Evolutionary conservation across 2,888 invertebrate species (phyloP).

Genomic region (Choreutis nemorana): DNA sequence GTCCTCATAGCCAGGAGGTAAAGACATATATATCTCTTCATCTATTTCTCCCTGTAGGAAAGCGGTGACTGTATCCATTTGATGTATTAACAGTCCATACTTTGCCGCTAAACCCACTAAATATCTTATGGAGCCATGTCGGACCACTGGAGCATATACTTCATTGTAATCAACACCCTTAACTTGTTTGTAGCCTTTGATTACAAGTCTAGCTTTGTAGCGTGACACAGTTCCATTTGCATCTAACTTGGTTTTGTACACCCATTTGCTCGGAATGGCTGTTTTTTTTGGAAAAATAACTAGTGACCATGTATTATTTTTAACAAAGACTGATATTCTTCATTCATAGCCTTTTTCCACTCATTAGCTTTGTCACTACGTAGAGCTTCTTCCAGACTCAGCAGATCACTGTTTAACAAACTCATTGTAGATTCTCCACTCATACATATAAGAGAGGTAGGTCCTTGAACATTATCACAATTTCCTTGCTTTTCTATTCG

Average conservation of each 20-base stretch:
- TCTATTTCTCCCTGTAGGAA: constrained; percentile 17
- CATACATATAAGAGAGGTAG: too few relatives aligned
- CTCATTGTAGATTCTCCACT: too few relatives aligned
- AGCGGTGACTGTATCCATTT: constrained; percentile 15
- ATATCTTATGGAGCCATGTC: constrained; percentile 12
- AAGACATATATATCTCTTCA: constrained; percentile 15
- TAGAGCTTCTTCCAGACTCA: too few relatives aligned
- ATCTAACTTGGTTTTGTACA: constrained; percentile 13
- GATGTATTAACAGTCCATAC: constrained; percentile 10
- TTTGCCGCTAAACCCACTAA: constrained; percentile 13
- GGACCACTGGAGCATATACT: constrained; percentile 14
- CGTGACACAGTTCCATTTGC: constrained; percentile 7
- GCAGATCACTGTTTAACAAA: too few relatives aligned
- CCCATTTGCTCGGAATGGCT: constrained; percentile 12
- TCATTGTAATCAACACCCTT: constrained; percentile 13
- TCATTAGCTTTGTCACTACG: too few relatives aligned
- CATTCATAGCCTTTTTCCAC: too few relatives aligned
- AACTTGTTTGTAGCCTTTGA: constrained; percentile 13
- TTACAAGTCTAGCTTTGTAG: constrained; percentile 13
- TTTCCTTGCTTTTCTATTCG: too few relatives aligned
- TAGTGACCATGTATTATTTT: constrained; percentile 12
- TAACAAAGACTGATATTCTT: constrained; percentile 7
- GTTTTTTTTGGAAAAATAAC: constrained; percentile 10
- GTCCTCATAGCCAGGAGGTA: constrained; percentile 8
- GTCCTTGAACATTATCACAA: too few relatives aligned